Evolutionary conservation across 2,888 invertebrate species (phyloP).

Genomic region (Hyposoter dolosus): DNA sequence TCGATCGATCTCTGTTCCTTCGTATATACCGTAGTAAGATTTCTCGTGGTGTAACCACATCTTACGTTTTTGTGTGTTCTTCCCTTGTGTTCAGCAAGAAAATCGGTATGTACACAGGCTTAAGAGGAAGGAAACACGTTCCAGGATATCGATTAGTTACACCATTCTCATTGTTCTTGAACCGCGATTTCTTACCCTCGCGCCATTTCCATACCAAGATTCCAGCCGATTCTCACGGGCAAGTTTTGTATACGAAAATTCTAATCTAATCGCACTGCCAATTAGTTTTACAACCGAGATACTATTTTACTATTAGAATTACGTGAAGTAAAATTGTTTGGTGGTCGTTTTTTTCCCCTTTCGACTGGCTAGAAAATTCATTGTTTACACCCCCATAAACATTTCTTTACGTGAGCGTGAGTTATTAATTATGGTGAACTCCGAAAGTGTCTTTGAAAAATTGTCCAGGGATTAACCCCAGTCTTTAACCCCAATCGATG

Average conservation of each 20-base stretch:
- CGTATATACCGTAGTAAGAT: slow-evolving; percentile 19
- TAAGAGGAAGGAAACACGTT: background rate
- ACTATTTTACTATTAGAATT: background rate
- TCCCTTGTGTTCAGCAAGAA: background rate
- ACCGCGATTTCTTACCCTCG: background rate
- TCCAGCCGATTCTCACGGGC: slow-evolving; percentile 1
- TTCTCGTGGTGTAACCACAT: slow-evolving; percentile 27
- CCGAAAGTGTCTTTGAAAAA: background rate
- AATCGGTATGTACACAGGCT: slow-evolving; percentile 14
- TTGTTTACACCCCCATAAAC: background rate
- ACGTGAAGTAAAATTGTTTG: background rate
- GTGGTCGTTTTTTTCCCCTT: background rate
- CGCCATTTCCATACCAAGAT: background rate
- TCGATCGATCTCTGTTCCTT: slow-evolving; percentile 51
- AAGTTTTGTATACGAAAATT: background rate
- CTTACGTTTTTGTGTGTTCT: background rate
- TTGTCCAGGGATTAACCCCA: background rate
- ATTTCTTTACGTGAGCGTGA: background rate
- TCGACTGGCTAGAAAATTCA: background rate
- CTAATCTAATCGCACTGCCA: background rate
- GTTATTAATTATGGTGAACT: background rate
- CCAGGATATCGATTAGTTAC: slow-evolving; percentile 45
- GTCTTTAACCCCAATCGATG: background rate
- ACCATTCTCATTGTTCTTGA: slow-evolving; percentile 16
- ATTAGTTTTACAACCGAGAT: background rate